A percentile compares a stretch with the other conserved stretches of the same genome.
phyloP scores from a whole-genome alignment of 2,888 invertebrate genomes.

The Dasysyrphus tricinctus region DNA sequence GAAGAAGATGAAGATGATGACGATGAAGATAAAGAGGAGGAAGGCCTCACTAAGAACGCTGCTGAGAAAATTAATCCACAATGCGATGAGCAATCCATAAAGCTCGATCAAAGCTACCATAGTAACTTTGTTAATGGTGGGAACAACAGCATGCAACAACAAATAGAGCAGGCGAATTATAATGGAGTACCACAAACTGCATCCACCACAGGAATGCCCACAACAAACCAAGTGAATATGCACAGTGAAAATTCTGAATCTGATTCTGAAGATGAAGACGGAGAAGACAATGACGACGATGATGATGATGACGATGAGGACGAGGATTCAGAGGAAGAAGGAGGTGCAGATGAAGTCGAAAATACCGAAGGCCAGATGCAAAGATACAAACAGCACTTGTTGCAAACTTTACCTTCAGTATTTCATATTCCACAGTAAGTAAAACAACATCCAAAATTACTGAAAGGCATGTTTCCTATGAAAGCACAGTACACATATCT shows the following conservation, averaged over 20 bases:
- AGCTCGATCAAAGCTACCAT: slow-evolving; percentile 38
- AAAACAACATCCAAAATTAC: too few relatives aligned
- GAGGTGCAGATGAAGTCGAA: slow-evolving; percentile 57
- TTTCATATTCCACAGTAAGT: slow-evolving; percentile 71
- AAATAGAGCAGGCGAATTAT: slow-evolving; percentile 49
- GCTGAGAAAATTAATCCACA: slow-evolving; percentile 39
- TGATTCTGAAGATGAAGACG: slow-evolving; percentile 58
- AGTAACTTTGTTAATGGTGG: slow-evolving; percentile 26
- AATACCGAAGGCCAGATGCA: slow-evolving; percentile 41
- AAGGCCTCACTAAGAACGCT: slow-evolving; percentile 33
- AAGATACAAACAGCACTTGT: slow-evolving; percentile 59
- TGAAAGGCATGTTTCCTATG: too few relatives aligned
- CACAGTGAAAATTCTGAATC: slow-evolving; percentile 57
- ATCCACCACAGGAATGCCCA: slow-evolving; percentile 8
- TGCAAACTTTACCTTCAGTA: slow-evolving; percentile 62
- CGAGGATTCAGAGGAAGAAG: slow-evolving; percentile 76
- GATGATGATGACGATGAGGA: slow-evolving; percentile 78
- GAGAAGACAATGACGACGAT: slow-evolving; percentile 78
- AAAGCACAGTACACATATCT: too few relatives aligned
- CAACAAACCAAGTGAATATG: slow-evolving; percentile 58
- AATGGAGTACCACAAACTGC: slow-evolving; percentile 37
- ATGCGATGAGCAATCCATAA: slow-evolving; percentile 19
- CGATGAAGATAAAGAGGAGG: slow-evolving; percentile 49
- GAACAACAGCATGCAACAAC: slow-evolving; percentile 41
- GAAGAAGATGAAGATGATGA: slow-evolving; percentile 44